Conservation (phyloP, 2,888 invertebrate genomes). For the Euspilapteryx auroguttella region DNA sequence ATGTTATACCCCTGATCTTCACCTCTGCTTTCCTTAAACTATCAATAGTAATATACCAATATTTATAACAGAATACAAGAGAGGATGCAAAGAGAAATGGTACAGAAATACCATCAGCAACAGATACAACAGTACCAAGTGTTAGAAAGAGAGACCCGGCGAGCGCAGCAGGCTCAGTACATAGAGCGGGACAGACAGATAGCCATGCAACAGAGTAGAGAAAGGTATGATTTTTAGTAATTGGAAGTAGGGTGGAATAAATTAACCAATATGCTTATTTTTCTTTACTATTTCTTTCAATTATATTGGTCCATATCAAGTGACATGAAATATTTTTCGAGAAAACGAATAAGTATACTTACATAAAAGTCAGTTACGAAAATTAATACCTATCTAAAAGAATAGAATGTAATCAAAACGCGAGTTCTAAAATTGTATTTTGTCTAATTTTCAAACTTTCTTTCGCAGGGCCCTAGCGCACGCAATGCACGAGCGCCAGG, state of each 20-base stretch:
- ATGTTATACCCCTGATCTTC: no score
- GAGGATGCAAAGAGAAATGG: conserved; percentile 10
- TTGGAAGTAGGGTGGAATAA: no score
- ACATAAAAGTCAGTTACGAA: no score
- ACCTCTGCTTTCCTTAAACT: no score
- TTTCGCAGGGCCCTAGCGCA: conserved; percentile 22
- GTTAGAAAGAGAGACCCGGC: conserved; percentile 38
- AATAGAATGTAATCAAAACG: no score
- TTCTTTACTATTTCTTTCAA: no score
- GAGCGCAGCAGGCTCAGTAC: conserved; percentile 39
- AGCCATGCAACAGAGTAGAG: conserved; percentile 25
- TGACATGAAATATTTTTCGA: conserved; percentile 1
- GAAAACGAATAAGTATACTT: not conserved
- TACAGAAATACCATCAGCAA: conserved; percentile 34
- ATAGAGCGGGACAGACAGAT: conserved; percentile 35
- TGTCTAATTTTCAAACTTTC: not conserved
- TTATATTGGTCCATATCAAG: not conserved
- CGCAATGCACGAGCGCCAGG: conserved; percentile 35
- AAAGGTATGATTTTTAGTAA: conserved; percentile 16
- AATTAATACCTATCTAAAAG: not conserved
- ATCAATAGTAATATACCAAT: no score
- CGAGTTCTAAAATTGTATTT: no score
- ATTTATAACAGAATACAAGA: conserved; percentile 10
- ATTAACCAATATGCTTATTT: no score
- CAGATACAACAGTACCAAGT: conserved; percentile 17